Percentiles rank a stretch among this genome's conserved stretches.
phyloP scores from a whole-genome alignment of 30 jellyfish, hydroid and myxozoan species.

The Hydractinia symbiolongicarpus region DNA sequence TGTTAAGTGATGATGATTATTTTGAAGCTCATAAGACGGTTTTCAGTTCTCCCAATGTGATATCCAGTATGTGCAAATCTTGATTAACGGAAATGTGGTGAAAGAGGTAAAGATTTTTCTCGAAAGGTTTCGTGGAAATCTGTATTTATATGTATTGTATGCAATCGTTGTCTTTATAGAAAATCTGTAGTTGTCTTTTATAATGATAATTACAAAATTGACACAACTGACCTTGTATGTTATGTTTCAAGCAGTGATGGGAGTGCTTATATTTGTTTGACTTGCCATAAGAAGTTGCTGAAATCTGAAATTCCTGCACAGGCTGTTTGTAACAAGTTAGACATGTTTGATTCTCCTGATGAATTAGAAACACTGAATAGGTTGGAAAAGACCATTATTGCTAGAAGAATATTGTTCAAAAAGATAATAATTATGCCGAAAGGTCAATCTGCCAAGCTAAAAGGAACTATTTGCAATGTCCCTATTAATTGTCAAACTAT shows the following conservation, averaged over 20 bases:
- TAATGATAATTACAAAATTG: neutral
- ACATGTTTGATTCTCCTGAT: neutral
- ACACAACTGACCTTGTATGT: neutral
- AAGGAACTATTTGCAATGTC: conserved; percentile 25
- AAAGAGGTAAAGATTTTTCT: too few species aligned
- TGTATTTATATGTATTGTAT: neutral
- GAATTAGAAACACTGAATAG: neutral
- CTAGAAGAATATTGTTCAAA: neutral
- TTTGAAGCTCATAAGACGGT: too few species aligned
- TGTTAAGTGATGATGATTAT: too few species aligned
- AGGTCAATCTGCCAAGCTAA: neutral
- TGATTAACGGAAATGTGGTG: too few species aligned
- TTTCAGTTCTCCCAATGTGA: too few species aligned
- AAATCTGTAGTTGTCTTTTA: conserved; percentile 6
- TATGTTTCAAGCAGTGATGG: neutral
- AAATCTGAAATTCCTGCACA: neutral
- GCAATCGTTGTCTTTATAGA: neutral
- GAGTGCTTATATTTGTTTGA: neutral
- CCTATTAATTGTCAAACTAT: neutral
- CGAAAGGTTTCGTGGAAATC: too few species aligned
- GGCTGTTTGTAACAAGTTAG: neutral
- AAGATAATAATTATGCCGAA: conserved; percentile 25
- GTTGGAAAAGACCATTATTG: neutral
- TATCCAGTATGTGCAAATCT: too few species aligned
- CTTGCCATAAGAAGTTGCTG: conserved; percentile 6